Evolutionary conservation across 2,888 invertebrate genomes (phyloP), one percentile per base, ranked within the genome.

Genomic region (Nycteola revayana): DNA sequence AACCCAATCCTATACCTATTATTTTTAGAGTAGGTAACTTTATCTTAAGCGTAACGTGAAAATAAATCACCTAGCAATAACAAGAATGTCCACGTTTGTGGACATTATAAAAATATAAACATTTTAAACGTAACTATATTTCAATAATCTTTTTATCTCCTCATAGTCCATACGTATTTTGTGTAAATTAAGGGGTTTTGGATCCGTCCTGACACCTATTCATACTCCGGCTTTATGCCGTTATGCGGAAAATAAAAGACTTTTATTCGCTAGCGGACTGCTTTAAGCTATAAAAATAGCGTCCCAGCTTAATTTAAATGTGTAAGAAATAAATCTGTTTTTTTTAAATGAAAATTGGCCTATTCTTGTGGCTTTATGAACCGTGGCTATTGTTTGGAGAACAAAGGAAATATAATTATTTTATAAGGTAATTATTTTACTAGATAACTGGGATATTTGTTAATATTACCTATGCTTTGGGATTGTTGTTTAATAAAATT

Each of bases 241-340:
- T 36, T 42, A 42, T 46, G 24, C 32, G 37, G 36, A 14, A 40
- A 47, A 53, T 50, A 55, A 48, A 53, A 38, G 44, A 51, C 37
- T 29, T 38, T 42, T 50, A 55, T 55, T 32, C 38, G 38, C 32
- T 26, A 25, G 14, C 36, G 29, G 20, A 35, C 39, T 45, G 52
- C 53, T 56, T 49, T 46, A 52, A 52, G 53, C 57, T 44, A 43
- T 56, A 49, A 57, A 55, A 55, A 49, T 49, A 47, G 49, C 20
- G 25, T 20, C 26, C 32, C 30, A 40, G 47, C 47, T 47, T 53
- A 36, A 54, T 54, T 54, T 52, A 37, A 54, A 56, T 52, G 42
- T 46, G 38, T 56, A 46, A 46, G 52, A 55, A 45, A 45, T 46
- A 56, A 54, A 56, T 51, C 34, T 34, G 34, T 42, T 51, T 49